These are phyloP conservation scores for Cephalophus harveyi DNA, from an alignment of 2,113 vertebrate genomes.

Conservation along the genomic window DNA sequence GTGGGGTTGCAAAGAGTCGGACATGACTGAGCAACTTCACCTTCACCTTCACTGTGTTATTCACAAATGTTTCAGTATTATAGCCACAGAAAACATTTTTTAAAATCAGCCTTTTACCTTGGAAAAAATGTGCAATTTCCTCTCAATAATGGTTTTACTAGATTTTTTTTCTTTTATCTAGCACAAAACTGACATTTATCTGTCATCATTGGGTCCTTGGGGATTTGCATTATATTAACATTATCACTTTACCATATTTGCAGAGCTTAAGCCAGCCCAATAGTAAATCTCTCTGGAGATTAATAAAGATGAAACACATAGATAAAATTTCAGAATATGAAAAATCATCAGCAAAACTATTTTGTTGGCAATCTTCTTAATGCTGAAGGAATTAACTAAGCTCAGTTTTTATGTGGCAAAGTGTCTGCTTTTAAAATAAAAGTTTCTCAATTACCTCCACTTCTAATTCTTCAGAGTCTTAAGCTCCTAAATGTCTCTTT, in stretches of 20 bases:
- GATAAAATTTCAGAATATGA: slow-evolving; percentile 17
- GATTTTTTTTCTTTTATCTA: not conserved
- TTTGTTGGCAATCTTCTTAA: not conserved
- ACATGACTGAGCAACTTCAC: no score
- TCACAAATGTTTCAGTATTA: not conserved
- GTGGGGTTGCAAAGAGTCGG: no score
- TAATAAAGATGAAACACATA: slow-evolving; percentile 33
- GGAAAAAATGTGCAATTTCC: not conserved
- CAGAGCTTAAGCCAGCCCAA: slow-evolving; percentile 35
- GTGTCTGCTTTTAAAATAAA: not conserved
- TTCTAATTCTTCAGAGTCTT: not conserved
- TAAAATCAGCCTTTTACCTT: not conserved
- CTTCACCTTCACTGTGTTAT: not conserved
- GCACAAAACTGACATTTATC: slow-evolving; percentile 10
- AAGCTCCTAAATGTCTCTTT: not conserved
- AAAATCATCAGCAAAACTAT: slow-evolving; percentile 20
- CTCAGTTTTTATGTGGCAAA: not conserved
- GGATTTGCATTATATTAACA: slow-evolving; percentile 51
- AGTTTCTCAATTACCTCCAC: not conserved
- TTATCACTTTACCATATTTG: slow-evolving; percentile 31
- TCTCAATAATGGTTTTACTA: not conserved
- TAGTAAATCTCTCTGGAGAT: slow-evolving; percentile 36
- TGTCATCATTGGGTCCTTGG: not conserved
- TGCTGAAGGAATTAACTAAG: not conserved
- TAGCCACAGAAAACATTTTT: not conserved